These are phyloP conservation scores for Cheilosia pagana DNA, from an alignment of 2,888 invertebrate species.

Conservation along the genomic window DNA sequence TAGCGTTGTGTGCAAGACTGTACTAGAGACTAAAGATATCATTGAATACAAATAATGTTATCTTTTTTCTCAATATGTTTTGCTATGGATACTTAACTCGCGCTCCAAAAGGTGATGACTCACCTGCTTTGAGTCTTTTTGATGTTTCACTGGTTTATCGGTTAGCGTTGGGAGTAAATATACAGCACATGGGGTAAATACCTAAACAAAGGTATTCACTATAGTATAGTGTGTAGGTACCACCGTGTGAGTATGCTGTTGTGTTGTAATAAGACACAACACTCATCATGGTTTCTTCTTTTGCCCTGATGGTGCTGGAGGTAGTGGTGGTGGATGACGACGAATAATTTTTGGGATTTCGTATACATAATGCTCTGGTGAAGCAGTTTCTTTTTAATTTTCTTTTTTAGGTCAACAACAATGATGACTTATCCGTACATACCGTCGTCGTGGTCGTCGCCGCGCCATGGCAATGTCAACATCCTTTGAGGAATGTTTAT, in stretches of 20 bases:
- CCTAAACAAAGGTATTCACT: conserved; percentile 58
- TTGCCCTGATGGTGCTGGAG: neutral
- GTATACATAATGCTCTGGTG: neutral
- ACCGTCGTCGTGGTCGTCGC: neutral
- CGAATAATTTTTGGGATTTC: conserved; percentile 45
- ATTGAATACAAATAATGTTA: no score
- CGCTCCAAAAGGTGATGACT: conserved; percentile 58
- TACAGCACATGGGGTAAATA: conserved; percentile 33
- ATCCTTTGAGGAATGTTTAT: conserved; percentile 58
- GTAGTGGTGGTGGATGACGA: conserved; percentile 27
- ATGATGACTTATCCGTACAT: conserved; percentile 21
- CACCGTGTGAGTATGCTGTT: neutral
- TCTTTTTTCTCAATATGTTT: no score
- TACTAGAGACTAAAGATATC: no score
- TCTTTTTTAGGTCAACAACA: conserved; percentile 39
- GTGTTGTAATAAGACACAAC: conserved; percentile 27
- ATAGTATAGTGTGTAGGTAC: no score
- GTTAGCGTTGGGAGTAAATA: conserved; percentile 27
- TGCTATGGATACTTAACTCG: no score
- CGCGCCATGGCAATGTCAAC: conserved; percentile 42
- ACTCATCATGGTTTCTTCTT: conserved; percentile 3
- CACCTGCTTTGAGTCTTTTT: conserved; percentile 60
- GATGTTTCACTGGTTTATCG: conserved; percentile 36
- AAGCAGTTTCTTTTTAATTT: conserved; percentile 17
- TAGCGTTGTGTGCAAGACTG: no score